Base-by-base conservation (phyloP, 2,888 invertebrate species). In the Patella depressa region DNA sequence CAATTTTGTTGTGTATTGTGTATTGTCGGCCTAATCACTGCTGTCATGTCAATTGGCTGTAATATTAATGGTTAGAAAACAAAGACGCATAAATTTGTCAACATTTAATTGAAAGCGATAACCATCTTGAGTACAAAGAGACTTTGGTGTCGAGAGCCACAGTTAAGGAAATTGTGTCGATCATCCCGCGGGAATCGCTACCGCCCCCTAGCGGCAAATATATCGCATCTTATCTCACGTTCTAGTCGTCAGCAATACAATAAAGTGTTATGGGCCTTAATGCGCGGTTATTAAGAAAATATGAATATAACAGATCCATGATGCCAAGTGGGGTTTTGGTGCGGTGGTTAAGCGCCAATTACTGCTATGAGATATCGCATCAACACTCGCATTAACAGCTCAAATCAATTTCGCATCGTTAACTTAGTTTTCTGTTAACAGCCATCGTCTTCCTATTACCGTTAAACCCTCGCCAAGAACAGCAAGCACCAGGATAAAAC, bases 281-380 rank as follows among this genome's bases (percentile, higher is more conserved):
- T 65, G 24, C 65, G 24, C 14, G 65, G 65, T 65, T 73, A 29
- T 71, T 45, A 29, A 34, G 45, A 70, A 75, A 75, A 71, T 75
- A 75, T 75, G 75, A 75, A 53, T 70, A 70, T 75, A 71, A 75
- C 70, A 34, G 70, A 19, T 24, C 70, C 29, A 57, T 19, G 53
- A 71, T 14, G 70, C 53, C 70, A 71, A 75, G 45, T 70, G 71
- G 53, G 65, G 65, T 24, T 24, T 45, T 76, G 65, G 73, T 72
- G 29, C 69, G 76, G 72, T 76, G 69, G 76, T 76, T 76, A 72
- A 24, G 65, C 69, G 65, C 59, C 76, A 72, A 76, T 76, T 73
- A 76, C 19, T 72, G 76, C 76, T 29, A 53, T n/a, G 19, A 34
- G 69, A 73, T 73, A 73, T 72, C 76, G 72, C 76, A 72, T 76